These are phyloP conservation scores for Julus scandinavius DNA, from an alignment of 2,888 invertebrate genomes.

Conservation along the genomic window DNA sequence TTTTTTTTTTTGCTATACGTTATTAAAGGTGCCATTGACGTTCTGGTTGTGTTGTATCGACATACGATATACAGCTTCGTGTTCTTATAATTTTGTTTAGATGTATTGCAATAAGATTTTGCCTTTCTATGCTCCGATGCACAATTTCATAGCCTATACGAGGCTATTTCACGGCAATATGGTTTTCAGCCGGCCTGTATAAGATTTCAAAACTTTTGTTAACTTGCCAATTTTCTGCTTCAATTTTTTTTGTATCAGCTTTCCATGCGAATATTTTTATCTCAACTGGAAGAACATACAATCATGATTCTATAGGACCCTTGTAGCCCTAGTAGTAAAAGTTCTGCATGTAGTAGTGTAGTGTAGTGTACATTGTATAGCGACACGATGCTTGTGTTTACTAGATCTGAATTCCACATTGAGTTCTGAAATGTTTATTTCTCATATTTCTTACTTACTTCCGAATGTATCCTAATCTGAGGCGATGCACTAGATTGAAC, in stretches of 20 bases:
- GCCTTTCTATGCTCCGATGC: conserved; percentile 11
- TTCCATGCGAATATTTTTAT: conserved; percentile 16
- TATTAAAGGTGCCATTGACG: not conserved
- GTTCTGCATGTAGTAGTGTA: no score
- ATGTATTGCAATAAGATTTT: conserved; percentile 4
- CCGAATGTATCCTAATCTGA: not conserved
- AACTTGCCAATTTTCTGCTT: conserved; percentile 33
- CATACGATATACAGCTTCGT: not conserved
- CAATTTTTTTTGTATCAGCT: not conserved
- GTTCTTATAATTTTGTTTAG: conserved; percentile 21
- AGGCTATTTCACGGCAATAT: conserved; percentile 33
- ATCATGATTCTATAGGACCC: not conserved
- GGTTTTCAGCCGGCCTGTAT: conserved; percentile 7
- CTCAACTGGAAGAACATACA: not conserved
- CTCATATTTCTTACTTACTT: not conserved
- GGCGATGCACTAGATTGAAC: not conserved
- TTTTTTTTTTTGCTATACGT: not conserved
- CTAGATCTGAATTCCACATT: not conserved
- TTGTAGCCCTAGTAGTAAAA: not conserved
- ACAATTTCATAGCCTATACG: not conserved
- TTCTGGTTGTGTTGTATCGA: not conserved
- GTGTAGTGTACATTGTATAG: not conserved
- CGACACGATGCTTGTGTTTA: not conserved
- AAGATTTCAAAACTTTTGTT: conserved; percentile 33
- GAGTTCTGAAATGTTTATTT: not conserved